phyloP scores from a whole-genome alignment of 64 coral and sea anemone species.

The Dendrophyllia cribrosa region DNA sequence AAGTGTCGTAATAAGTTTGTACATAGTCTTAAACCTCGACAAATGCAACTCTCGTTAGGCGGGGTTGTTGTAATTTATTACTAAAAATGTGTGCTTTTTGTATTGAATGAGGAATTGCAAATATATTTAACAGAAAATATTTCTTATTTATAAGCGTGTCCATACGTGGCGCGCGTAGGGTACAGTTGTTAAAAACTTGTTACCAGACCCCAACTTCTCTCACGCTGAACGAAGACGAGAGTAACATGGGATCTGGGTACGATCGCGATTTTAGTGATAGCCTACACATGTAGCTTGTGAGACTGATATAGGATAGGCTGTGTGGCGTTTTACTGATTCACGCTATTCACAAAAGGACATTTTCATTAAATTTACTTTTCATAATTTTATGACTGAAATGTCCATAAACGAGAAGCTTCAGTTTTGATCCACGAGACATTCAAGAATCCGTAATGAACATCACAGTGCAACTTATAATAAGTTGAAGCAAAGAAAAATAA shows the following conservation, averaged over 20 bases:
- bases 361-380: too few relatives aligned
- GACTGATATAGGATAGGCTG: too few relatives aligned
- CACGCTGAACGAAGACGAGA: too few relatives aligned
- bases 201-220: not conserved
- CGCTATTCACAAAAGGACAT: too few relatives aligned
- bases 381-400: too few relatives aligned
- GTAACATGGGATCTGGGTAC: too few relatives aligned
- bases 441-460: too few relatives aligned
- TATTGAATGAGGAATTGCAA: conserved; percentile 39
- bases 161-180: not conserved
- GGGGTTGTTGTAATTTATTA: conserved; percentile 33
- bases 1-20: conserved; percentile 10
- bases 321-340: too few relatives aligned
- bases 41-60: not conserved
- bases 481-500: conserved; percentile 17
- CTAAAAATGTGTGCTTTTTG: conserved; percentile 33
- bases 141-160: conserved; percentile 45
- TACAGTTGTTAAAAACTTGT: not conserved
- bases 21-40: conserved; percentile 10
- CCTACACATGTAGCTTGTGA: too few relatives aligned
- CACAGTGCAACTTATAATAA: not conserved
- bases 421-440: too few relatives aligned
- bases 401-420: too few relatives aligned
- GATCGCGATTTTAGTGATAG: too few relatives aligned
- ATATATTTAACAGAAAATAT: conserved; percentile 58